Evolutionary conservation across 2,797 vertebrate genomes (phyloP).

Genomic region (Notolabrus celidotus): DNA sequence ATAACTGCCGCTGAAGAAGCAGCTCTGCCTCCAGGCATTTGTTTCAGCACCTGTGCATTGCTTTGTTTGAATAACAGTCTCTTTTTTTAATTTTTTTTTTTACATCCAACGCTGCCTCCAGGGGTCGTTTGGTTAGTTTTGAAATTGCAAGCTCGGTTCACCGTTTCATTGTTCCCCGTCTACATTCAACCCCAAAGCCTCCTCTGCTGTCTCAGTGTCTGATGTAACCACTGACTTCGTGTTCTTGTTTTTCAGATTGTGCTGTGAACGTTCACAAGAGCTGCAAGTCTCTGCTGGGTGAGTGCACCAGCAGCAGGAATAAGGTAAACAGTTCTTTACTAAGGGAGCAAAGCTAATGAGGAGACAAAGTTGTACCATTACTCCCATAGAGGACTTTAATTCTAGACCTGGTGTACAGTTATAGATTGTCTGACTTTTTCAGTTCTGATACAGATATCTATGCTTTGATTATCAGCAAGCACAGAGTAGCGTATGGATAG

Average conservation of each 20-base stretch:
- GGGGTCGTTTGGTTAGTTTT: constrained; percentile 6
- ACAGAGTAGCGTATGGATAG: no score
- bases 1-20: not conserved
- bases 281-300: constrained; percentile 89
- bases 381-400: not conserved
- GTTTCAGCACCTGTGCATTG: constrained; percentile 1
- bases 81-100: no score
- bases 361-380: not conserved
- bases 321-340: constrained; percentile 84
- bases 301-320: constrained; percentile 89
- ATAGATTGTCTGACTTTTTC: no score
- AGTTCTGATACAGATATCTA: no score
- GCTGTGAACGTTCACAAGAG: constrained; percentile 93
- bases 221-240: constrained; percentile 33
- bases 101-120: constrained; percentile 12
- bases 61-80: constrained; percentile 10
- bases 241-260: constrained; percentile 85
- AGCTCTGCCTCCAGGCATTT: not conserved
- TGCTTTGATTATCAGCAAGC: no score
- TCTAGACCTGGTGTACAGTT: not conserved
- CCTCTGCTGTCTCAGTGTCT: not conserved
- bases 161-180: constrained; percentile 5
- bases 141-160: constrained; percentile 20
- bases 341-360: not conserved
- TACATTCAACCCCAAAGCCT: not conserved